Base-by-base conservation (phyloP, 2,797 vertebrate genomes). In the Syndactyla subalaris region DNA sequence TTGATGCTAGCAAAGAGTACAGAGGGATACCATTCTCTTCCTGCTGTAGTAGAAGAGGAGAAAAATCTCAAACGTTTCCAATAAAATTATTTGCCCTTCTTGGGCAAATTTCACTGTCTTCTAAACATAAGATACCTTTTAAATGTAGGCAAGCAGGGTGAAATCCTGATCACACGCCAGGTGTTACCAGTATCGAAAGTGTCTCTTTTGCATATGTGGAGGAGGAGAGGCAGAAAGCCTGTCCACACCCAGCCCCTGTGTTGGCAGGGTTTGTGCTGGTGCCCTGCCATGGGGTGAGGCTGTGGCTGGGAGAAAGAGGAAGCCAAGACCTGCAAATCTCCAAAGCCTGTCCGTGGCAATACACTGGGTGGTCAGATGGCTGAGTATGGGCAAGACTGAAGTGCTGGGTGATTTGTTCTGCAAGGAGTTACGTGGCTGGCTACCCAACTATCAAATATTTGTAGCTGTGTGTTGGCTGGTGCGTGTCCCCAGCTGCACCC, bases 241-340 rank as follows among this genome's bases (percentile, higher is more conserved):
- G 59, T 0, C 1, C 43, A 22, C 3, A 0, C 32, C 76, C 0
- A 1, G 7, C 49, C 26, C 0, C 2, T 6, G 41, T 5, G 0
- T n/a, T 4, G 2, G 4, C 71, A 9, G 65, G 29, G 24, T 16
- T 75, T 2, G 14, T 78, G 54, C 57, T 8, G 39, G 17, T 61
- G 63, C 52, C 12, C 58, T 23, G 52, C 0, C 0, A 0, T 5
- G 7, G 36, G 17, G 2, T 1, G 4, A 65, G 74, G 29, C 54
- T 55, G n/a, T 5, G 13, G 17, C 2, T 75, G 0, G 0, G 38
- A 41, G 41, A 6, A 45, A 24, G n/a, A 14, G 49, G 36, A 34
- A 48, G 32, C 29, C 18, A 1, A 4, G 1, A 7, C 49, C n/a
- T 54, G 38, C 51, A 26, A 0, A 6, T 45, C 22, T 41, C 39